Percentiles rank a stretch among this genome's conserved stretches.
These are phyloP conservation scores for Mythimna pallens DNA, from an alignment of 2,888 invertebrate genomes.

Conservation along the genomic window DNA sequence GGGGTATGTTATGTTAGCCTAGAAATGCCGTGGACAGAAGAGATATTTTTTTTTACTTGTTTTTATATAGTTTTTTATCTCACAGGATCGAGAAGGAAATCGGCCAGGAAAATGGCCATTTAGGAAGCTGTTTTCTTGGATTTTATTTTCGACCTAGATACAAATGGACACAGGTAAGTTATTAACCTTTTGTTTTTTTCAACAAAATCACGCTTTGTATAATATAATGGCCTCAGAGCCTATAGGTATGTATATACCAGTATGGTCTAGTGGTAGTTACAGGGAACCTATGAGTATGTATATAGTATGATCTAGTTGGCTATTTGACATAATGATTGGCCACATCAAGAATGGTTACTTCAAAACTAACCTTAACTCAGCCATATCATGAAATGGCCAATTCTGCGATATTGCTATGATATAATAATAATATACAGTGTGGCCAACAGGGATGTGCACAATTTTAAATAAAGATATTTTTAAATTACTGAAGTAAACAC, in stretches of 20 bases:
- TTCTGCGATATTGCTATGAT: too few species aligned
- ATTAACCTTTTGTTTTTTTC: neutral
- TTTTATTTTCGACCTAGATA: slow-evolving; percentile 35
- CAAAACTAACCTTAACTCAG: too few species aligned
- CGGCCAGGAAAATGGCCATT: slow-evolving; percentile 15
- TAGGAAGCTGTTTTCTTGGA: slow-evolving; percentile 11
- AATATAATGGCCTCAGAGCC: neutral
- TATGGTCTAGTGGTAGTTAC: too few species aligned
- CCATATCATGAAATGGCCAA: too few species aligned
- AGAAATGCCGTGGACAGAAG: slow-evolving; percentile 9
- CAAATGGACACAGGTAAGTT: slow-evolving; percentile 15
- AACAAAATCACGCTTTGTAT: neutral
- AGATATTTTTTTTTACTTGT: slow-evolving; percentile 14
- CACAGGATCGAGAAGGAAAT: slow-evolving; percentile 7
- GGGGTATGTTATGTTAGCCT: slow-evolving; percentile 16
- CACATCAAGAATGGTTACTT: too few species aligned
- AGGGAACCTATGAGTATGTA: too few species aligned
- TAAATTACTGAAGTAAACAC: too few species aligned
- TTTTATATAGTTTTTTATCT: slow-evolving; percentile 22
- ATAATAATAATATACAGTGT: too few species aligned
- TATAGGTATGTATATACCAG: too few species aligned
- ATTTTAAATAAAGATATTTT: too few species aligned
- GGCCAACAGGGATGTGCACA: too few species aligned
- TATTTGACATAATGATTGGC: neutral
- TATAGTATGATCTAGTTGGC: too few species aligned